Evolutionary conservation across 2,888 invertebrate species (phyloP).

Genomic region (Nephrotoma flavescens): DNA sequence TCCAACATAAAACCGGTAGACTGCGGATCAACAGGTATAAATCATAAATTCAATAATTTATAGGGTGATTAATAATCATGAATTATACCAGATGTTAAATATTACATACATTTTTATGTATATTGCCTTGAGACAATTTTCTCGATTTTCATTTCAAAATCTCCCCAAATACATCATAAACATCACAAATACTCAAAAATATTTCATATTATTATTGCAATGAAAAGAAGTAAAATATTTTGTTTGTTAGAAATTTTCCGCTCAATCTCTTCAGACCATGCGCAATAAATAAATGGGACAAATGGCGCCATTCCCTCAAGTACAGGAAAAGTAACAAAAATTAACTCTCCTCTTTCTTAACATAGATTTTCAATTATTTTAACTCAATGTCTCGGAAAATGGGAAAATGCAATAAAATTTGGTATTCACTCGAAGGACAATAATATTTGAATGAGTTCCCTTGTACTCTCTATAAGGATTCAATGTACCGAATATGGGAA

Average conservation of each 20-base stretch:
- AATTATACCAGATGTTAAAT: neutral
- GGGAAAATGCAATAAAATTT: neutral
- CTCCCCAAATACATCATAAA: neutral
- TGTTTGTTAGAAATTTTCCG: neutral
- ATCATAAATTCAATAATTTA: neutral
- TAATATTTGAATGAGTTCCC: neutral
- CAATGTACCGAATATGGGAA: neutral
- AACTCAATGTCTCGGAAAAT: neutral
- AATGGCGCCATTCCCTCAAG: slow-evolving; percentile 3
- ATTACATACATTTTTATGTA: neutral
- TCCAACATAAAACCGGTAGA: neutral
- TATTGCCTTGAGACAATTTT: neutral
- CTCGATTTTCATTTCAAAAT: neutral
- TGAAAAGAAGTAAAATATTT: neutral
- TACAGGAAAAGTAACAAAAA: neutral
- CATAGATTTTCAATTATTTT: neutral
- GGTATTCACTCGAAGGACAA: neutral
- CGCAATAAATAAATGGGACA: neutral
- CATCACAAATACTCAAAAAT: neutral
- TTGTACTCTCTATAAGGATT: neutral
- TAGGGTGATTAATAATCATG: neutral
- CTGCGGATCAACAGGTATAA: neutral
- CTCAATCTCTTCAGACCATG: neutral
- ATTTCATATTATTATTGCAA: neutral
- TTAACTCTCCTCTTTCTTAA: neutral